Percentiles rank a stretch among this genome's conserved stretches.
Evolutionary conservation across 2,113 vertebrate genomes (phyloP).

Genomic region (Ameiurus melas): DNA sequence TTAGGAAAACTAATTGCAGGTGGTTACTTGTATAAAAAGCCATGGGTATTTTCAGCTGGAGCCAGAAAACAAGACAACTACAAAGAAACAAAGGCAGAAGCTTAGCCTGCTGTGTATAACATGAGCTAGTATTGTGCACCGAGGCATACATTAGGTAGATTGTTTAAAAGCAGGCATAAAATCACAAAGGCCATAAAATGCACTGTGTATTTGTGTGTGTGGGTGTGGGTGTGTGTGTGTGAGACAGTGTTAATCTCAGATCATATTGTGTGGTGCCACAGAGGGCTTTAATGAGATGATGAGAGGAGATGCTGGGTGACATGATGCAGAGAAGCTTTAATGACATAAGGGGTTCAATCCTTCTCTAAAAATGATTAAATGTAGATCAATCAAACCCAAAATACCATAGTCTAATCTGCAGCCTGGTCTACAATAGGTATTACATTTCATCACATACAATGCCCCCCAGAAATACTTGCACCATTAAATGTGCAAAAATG

Average conservation of each 20-base stretch:
- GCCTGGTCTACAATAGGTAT: too few relatives aligned
- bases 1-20: not conserved
- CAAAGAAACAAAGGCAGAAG: not conserved
- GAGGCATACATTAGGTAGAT: not conserved
- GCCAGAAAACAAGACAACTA: not conserved
- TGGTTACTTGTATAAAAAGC: not conserved
- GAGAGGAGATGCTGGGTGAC: conserved; percentile 56
- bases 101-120: not conserved
- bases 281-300: conserved; percentile 28
- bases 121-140: not conserved
- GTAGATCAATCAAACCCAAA: not conserved
- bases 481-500: not conserved
- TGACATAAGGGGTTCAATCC: not conserved
- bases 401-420: not conserved
- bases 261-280: conserved; percentile 60
- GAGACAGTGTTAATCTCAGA: conserved; percentile 63
- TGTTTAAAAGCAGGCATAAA: not conserved
- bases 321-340: conserved; percentile 63
- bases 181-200: not conserved
- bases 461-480: not conserved
- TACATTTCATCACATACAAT: not conserved
- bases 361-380: not conserved
- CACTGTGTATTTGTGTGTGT: not conserved
- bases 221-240: conserved; percentile 45
- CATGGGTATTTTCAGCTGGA: not conserved